phyloP scores from a whole-genome alignment of 2,888 invertebrate genomes.

The Bombyx huttoni region DNA sequence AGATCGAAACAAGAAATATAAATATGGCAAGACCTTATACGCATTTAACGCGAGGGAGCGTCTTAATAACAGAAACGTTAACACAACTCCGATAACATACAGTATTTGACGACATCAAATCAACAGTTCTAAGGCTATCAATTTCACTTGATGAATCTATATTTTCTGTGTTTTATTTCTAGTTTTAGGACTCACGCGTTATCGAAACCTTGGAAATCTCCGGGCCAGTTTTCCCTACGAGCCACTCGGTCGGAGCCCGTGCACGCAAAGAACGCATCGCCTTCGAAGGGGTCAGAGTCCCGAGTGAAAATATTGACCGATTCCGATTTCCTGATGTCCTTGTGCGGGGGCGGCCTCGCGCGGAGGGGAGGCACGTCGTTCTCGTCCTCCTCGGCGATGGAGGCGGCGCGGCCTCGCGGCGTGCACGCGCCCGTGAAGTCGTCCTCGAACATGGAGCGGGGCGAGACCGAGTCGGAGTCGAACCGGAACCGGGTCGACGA shows the following conservation, averaged over 20 bases:
- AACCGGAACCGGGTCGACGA: slow-evolving; percentile 49
- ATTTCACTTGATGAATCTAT: neutral
- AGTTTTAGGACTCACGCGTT: slow-evolving; percentile 33
- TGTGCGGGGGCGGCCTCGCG: slow-evolving; percentile 54
- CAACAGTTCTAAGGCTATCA: too few species aligned
- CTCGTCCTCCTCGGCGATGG: slow-evolving; percentile 64
- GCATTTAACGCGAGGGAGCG: neutral
- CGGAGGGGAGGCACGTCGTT: slow-evolving; percentile 47
- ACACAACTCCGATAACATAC: too few species aligned
- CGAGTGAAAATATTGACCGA: slow-evolving; percentile 91
- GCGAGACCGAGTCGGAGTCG: slow-evolving; percentile 60
- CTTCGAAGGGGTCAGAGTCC: slow-evolving; percentile 90
- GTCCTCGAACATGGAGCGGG: slow-evolving; percentile 76
- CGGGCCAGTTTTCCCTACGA: slow-evolving; percentile 62
- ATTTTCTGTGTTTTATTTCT: neutral
- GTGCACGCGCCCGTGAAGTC: slow-evolving; percentile 73
- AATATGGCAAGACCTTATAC: neutral
- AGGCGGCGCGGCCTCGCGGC: slow-evolving; percentile 49
- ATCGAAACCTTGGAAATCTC: slow-evolving; percentile 60
- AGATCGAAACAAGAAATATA: neutral
- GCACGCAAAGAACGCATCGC: slow-evolving; percentile 86
- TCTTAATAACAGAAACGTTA: neutral
- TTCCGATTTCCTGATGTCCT: slow-evolving; percentile 87
- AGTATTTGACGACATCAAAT: too few species aligned
- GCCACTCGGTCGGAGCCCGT: slow-evolving; percentile 62